phyloP scores from a whole-genome alignment of 2,797 vertebrate species.

The Bradypodion ventrale region DNA sequence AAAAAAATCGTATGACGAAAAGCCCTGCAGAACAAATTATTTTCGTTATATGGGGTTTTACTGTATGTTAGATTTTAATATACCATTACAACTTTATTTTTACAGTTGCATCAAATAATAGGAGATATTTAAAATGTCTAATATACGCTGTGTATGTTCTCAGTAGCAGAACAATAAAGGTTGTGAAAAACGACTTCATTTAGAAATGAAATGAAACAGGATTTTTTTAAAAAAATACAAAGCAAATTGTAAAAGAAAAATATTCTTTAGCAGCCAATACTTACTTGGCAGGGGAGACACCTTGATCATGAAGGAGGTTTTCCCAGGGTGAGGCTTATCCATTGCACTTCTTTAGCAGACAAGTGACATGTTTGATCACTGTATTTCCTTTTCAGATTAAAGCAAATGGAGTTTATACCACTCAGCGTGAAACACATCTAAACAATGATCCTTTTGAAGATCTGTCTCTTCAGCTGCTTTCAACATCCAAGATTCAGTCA shows the following conservation, averaged over 20 bases:
- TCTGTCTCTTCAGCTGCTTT: constrained; percentile 80
- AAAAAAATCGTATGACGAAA: too few species aligned
- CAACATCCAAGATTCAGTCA: constrained; percentile 79
- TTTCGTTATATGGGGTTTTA: too few species aligned
- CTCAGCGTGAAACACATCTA: constrained; percentile 82
- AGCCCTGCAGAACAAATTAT: too few species aligned
- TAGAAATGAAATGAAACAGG: constrained; percentile 13
- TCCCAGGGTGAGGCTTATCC: too few species aligned
- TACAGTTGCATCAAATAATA: neutral
- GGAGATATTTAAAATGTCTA: neutral
- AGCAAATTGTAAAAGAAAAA: constrained; percentile 24
- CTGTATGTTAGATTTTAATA: neutral
- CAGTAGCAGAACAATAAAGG: neutral
- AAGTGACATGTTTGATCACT: neutral
- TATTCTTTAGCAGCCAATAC: neutral
- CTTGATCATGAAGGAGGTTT: too few species aligned
- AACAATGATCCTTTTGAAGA: constrained; percentile 85
- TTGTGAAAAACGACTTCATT: neutral
- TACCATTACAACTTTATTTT: neutral
- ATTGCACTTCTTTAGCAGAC: neutral
- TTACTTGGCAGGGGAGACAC: too few species aligned
- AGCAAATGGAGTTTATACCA: constrained; percentile 77
- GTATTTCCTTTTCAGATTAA: constrained; percentile 73
- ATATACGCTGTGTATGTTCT: neutral
- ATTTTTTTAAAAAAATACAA: neutral